Evolutionary conservation across 2,797 vertebrate species (phyloP), one percentile per base, ranked within the genome.

Genomic region (Decapterus maruadsi): DNA sequence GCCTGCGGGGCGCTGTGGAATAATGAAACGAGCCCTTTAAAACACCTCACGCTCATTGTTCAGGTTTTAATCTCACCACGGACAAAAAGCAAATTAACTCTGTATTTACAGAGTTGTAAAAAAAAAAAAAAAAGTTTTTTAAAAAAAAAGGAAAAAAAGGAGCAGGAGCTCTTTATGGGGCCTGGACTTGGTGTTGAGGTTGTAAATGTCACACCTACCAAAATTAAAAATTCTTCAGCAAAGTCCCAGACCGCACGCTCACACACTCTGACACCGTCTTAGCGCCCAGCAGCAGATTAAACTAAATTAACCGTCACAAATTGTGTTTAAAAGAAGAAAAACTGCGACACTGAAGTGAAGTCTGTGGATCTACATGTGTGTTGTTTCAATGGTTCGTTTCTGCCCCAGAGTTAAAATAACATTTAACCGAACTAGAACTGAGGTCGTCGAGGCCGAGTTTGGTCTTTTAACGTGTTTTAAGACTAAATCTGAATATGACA

Each of bases 131-230:
- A 3, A 26, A 26, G 3, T 34, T 4, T 4, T 34, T 34, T 2
- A 40, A 40, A 14, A 45, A 45, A 16, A 1, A 26, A 26, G 3
- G 26, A 26, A 45, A 45, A 45, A 45, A 45, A 6, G 43, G 45
- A 46, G 16, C 82, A 81, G 78, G 71, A 76, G 78, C 71, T 63
- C 71, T 92, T 92, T 93, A 92, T 56, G 72, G 46, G 85, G 26
- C 59, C 88, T 84, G 83, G 87, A 81, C 87, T 89, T 63, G 71
- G 80, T 82, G 87, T 89, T 67, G 0, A 58, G 80, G 82, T 78
- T 62, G 83, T 94, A 93, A 94, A 94, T 88, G 88, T 94, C 88
- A 89, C 93, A 94, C 93, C 87, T 91, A 89, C 74, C 90, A 81
- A 91, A 91, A 94, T 93, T 89, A 92, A 91, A 95, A 91, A 92